phyloP scores from a whole-genome alignment of 1,140 invertebrate species.

The Bombyx mandarina region DNA sequence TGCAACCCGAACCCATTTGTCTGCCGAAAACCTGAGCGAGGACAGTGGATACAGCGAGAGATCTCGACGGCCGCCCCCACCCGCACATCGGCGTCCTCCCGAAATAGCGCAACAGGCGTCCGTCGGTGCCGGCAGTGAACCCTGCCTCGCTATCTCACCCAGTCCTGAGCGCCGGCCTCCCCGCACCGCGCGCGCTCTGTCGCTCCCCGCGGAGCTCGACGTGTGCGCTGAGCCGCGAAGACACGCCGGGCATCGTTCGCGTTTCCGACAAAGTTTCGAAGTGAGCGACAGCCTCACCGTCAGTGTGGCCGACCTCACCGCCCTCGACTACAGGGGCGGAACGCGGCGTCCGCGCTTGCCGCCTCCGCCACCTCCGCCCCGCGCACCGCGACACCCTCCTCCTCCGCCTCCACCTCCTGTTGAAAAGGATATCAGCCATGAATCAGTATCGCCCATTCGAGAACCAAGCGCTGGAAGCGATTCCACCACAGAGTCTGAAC shows the following conservation, averaged over 20 bases:
- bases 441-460: conserved; percentile 26
- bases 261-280: conserved; percentile 59
- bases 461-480: conserved; percentile 61
- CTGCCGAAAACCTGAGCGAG: conserved; percentile 81
- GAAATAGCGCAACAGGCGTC: conserved; percentile 45
- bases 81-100: conserved; percentile 37
- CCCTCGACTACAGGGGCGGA: conserved; percentile 55
- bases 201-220: conserved; percentile 65
- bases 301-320: conserved; percentile 66
- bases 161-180: conserved; percentile 46
- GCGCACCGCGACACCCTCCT: conserved; percentile 19
- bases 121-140: conserved; percentile 44
- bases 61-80: conserved; percentile 44
- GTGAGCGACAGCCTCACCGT: conserved; percentile 60
- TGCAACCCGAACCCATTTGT: conserved; percentile 69
- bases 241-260: conserved; percentile 39
- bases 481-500: conserved; percentile 66
- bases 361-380: conserved; percentile 40
- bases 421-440: conserved; percentile 23
- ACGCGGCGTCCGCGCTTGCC: conserved; percentile 41
- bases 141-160: conserved; percentile 43
- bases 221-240: conserved; percentile 61
- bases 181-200: conserved; percentile 64
- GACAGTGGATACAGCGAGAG: conserved; percentile 80
- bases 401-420: conserved; percentile 33